Percentiles rank a stretch among this genome's conserved stretches.
Conservation (phyloP, 2,113 vertebrate species). For the Strix uralensis region DNA sequence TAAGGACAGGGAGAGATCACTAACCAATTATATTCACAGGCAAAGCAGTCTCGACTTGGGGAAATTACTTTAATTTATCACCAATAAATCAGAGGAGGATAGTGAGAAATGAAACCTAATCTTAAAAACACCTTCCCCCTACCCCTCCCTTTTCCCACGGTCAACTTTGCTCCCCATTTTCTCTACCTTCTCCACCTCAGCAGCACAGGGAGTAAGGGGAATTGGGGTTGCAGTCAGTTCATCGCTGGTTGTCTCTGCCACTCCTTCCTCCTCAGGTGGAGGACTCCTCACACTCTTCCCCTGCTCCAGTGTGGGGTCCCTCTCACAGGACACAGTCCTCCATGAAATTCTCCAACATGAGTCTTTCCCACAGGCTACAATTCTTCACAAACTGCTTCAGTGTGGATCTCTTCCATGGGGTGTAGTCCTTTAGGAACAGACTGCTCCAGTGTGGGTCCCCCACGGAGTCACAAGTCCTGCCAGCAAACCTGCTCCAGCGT, state of each 20-base stretch:
- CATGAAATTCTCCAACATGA: no score
- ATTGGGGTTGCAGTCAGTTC: not conserved
- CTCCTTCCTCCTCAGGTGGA: not conserved
- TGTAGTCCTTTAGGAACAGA: no score
- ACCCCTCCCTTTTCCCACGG: not conserved
- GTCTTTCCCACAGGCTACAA: no score
- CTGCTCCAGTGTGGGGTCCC: not conserved
- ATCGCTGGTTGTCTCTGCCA: not conserved
- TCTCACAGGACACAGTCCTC: no score
- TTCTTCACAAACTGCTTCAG: no score
- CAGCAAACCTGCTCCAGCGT: not conserved
- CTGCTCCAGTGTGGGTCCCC: no score
- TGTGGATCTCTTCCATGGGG: no score
- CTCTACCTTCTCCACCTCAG: not conserved
- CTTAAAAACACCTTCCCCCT: not conserved
- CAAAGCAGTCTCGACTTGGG: not conserved
- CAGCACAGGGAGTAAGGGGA: rapidly evolving
- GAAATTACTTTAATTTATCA: not conserved
- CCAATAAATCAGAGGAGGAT: not conserved
- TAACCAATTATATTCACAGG: no score
- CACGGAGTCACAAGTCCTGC: no score
- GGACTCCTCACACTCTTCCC: not conserved
- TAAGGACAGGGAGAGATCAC: not conserved
- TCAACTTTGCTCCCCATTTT: not conserved
- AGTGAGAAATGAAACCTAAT: not conserved